Base-by-base conservation (phyloP, 2,797 vertebrate genomes). In the Myotis findleyi region DNA sequence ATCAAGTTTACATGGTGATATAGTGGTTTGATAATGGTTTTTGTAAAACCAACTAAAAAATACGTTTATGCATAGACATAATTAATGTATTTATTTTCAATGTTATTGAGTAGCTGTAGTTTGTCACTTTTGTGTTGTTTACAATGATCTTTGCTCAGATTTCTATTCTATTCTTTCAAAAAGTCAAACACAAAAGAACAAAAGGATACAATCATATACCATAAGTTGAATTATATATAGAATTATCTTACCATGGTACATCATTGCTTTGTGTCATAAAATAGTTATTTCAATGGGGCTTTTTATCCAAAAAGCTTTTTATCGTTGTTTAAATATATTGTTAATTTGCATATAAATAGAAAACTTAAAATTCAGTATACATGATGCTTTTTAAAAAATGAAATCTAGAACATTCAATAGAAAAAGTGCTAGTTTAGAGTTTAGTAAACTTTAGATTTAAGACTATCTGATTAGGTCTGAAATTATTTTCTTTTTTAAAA, bases 41-140 rank as follows among this genome's bases (percentile, higher is more conserved):
- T 81, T 88, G 25, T 44, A 94, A 93, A 85, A 95, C 5, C 38
- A 47, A 89, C 20, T 94, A 13, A 57, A 73, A 95, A 88, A 72
- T 77, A 83, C 27, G 89, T 82, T 83, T 27, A 64, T 80, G 6
- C 20, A 33, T 23, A 23, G 27, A 66, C 7, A 75, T 83, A 71
- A 53, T 55, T n/a, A 76, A 62, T 75, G 25, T 41, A 36, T 64
- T 77, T 44, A 79, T 75, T 71, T 93, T 53, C 86, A 88, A 87
- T 82, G 41, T 64, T 18, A 14, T 11, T 77, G n/a, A 77, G 18
- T 51, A 72, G 68, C 16, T 92, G 36, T 71, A 76, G 10, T 75
- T 49, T 41, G 8, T 23, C n/a, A 69, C 57, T 94, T 62, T 57
- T 77, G 25, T 64, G 13, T 16, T 59, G 6, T 81, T 79, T 92